Base-by-base conservation (phyloP, 2,888 invertebrate genomes). In the Brachycybe producta region DNA sequence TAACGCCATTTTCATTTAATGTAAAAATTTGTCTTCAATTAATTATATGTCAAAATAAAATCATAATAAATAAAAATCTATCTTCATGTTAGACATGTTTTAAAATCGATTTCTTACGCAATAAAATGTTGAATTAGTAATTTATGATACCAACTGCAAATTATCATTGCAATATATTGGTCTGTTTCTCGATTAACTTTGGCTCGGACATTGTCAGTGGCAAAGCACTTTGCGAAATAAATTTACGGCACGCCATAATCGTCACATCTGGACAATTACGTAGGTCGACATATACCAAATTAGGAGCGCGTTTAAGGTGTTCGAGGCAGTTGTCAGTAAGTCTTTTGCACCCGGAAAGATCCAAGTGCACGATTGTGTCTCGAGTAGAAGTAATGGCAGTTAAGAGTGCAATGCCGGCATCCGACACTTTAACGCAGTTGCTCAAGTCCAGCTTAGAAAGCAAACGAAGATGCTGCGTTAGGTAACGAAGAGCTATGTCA, bases 321-420 rank as follows among this genome's bases (percentile, higher is more conserved):
- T 88, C 87, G 54, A 90, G 72, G 57, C 84, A 81, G 13, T 75
- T 74, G 67, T 88, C 87, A 0, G 87, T 85, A 35, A 88, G 77
- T 60, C 84, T 71, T 48, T 82, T 78, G 65, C 87, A 86, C 57
- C 83, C 82, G 49, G 85, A 82, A 58, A 90, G 70, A 67, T 87
- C 85, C 30, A 90, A 72, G 55, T 79, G 78, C 53, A 76, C 73
- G 55, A 90, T 71, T 23, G 79, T 78, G 39, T 69, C 72, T 8
- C 74, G 67, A 3, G 75, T 73, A n/a, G 79, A 78, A 53, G 82
- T 79, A 27, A 78, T 75, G 53, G 84, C 81, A 46, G 82, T 82
- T 39, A 90, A 72, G 67, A 87, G 86, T 24, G 87, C 86, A 43
- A 91, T 82, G 41, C 90, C 90, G 11, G 87, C 85, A 67, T 92